Evolutionary conservation across 2,113 vertebrate genomes (phyloP), one percentile per base, ranked within the genome.

Genomic region (Loxodonta africana): DNA sequence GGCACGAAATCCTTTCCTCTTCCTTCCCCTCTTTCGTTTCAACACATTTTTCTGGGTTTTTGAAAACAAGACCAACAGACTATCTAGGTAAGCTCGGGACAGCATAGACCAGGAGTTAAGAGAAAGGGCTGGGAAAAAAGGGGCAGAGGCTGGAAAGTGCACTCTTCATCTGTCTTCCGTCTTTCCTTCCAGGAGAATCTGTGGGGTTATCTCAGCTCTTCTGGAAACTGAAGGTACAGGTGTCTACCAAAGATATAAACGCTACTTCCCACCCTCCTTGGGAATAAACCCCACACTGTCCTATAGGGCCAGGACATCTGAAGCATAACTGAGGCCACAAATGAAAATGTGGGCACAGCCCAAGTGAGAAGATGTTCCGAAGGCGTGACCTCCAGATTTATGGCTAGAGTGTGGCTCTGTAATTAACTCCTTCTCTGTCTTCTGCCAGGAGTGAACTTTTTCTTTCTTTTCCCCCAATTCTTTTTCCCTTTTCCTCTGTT

Each of bases 401-500:
- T 18, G 97, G 97, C 87, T 62, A 92, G 94, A 98, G 93, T 53
- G 97, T 0, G 93, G 82, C 94, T 97, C 96, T 88, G 84, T 95
- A 95, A 97, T 74, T 92, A 97, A 96, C 94, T 97, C 41, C 74
- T 97, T 96, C 41, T 37, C 65, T 89, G 84, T 67, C 82, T 89
- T 97, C 92, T 88, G 95, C 95, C 95, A 73, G 2, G 96, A 98
- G 97, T 97, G 98, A 99, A 99, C 97, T 98, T 98, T 48, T 96
- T 53, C 92, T 97, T 98, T 91, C 96, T 96, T 96, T 65, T 92
- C 78, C 53, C 53, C 71, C 65, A 77, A 6, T 88, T 95, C 89
- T 37, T 63, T 94, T 53, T 74, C 94, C 97, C 89, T 77, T 93
- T 98, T 94, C 82, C 73, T 91, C 95, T 97, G 97, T 98, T 97